Evolutionary conservation across 1,140 invertebrate genomes (phyloP), one percentile per base, ranked within the genome.

Genomic region (Elysia chlorotica): DNA sequence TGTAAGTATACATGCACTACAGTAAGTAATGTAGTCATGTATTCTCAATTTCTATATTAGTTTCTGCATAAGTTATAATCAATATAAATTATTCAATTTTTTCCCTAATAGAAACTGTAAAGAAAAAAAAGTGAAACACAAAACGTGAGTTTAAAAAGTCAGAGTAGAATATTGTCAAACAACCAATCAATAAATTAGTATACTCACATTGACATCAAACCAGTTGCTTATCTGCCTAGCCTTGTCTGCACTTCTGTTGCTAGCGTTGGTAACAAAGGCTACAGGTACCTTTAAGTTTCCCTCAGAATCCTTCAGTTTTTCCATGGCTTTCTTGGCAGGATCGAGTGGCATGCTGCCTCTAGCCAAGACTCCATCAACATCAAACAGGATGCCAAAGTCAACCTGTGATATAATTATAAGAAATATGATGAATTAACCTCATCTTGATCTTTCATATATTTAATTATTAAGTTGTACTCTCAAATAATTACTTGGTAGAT

Each of bases 311-410:
- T 88, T 87, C 21, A 93, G 83, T 30, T 89, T 85, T 38, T 89
- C 85, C 88, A 93, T 79, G 79, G 89, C 86, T 87, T 90, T 80
- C 63, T 87, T 87, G 2, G 91, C 92, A n/a, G 89, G 88, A n/a
- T 91, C 89, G 33, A 93, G 79, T 4, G 92, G 88, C 36, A 89
- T 89, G 75, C 89, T 89, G 0, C 92, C 92, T 59, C 92, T 85
- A 0, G 92, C 91, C 76, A 93, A 88, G 0, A 93, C 92, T 21
- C 92, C 92, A 78, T 93, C 92, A 56, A 93, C 92, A 78, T 93
- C 92, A 84, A 93, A 93, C 10, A 93, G 82, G 5, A 93, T 83
- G 23, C 92, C 92, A 85, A 92, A 93, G 65, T 79, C 75, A 33
- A 82, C 78, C 81, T 82, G 66, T 6, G 71, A 67, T n/a, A 59